Evolutionary conservation across 2,888 invertebrate genomes (phyloP).

Genomic region (Carabus problematicus): DNA sequence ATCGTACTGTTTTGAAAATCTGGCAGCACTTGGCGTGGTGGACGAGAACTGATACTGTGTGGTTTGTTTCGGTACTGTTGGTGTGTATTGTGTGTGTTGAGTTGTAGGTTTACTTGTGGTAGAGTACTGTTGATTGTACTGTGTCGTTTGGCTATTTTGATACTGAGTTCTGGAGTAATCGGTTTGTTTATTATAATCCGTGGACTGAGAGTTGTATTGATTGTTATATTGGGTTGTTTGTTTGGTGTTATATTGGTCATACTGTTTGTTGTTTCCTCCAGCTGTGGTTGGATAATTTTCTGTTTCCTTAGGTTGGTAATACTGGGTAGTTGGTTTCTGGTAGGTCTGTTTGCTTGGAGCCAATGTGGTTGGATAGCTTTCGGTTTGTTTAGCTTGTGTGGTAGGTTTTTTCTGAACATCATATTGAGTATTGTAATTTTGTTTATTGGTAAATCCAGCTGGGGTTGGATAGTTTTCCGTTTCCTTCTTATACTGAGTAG

Average conservation of each 20-base stretch:
- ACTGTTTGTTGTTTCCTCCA: constrained; percentile 45
- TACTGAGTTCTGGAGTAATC: constrained; percentile 42
- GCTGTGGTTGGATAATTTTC: constrained; percentile 45
- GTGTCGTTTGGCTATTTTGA: constrained; percentile 41
- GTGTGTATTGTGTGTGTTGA: constrained; percentile 56
- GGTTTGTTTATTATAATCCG: constrained; percentile 19
- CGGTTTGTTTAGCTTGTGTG: constrained; percentile 50
- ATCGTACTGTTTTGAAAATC: constrained; percentile 56
- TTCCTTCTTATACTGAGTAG: constrained; percentile 45
- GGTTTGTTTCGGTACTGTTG: constrained; percentile 58
- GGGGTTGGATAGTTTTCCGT: constrained; percentile 49
- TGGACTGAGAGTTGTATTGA: constrained; percentile 44
- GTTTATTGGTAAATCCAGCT: constrained; percentile 48
- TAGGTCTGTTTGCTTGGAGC: constrained; percentile 48
- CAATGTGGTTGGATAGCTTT: constrained; percentile 55
- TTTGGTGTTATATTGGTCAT: constrained; percentile 44
- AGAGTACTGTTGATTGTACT: constrained; percentile 17
- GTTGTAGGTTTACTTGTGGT: constrained; percentile 36
- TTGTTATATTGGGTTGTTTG: constrained; percentile 42
- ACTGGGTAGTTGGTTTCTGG: constrained; percentile 47
- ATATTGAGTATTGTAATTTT: constrained; percentile 49
- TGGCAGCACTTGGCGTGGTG: constrained; percentile 48
- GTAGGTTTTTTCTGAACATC: constrained; percentile 50
- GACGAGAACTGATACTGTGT: constrained; percentile 49
- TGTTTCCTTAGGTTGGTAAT: constrained; percentile 40